Percentiles rank a stretch among this genome's conserved stretches.
Evolutionary conservation across 2,888 invertebrate species (phyloP).

Genomic region (Scaptomyza caliginosa): DNA sequence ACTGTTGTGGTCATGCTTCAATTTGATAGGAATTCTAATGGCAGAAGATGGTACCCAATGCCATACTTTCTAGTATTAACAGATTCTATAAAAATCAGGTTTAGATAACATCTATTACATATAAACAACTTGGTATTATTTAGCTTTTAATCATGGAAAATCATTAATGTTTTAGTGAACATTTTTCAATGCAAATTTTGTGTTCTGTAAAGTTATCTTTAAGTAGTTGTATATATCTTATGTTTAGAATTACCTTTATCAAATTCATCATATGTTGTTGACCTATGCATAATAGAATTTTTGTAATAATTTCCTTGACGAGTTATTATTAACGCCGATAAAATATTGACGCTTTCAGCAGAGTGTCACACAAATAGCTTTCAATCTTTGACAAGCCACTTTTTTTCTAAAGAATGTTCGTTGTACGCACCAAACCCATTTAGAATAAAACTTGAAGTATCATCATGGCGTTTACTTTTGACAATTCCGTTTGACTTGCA

Average conservation of each 20-base stretch:
- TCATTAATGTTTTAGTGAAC: too few relatives aligned
- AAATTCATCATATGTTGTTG: not conserved
- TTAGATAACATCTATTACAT: too few relatives aligned
- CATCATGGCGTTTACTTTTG: constrained; percentile 2
- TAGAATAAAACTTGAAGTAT: not conserved
- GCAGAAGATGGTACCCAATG: too few relatives aligned
- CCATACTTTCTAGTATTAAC: too few relatives aligned
- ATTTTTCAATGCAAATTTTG: too few relatives aligned
- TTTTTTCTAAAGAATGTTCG: not conserved
- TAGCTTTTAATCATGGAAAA: too few relatives aligned
- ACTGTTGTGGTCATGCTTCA: too few relatives aligned
- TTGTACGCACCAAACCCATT: not conserved
- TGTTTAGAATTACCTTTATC: constrained; percentile 21
- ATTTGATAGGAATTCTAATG: too few relatives aligned
- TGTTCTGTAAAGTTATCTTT: not conserved
- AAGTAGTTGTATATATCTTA: not conserved
- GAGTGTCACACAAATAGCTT: not conserved
- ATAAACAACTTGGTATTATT: too few relatives aligned
- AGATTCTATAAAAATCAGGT: too few relatives aligned
- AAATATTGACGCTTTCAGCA: not conserved
- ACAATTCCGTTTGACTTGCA: constrained; percentile 12
- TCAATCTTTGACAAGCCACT: not conserved
- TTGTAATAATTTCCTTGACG: not conserved
- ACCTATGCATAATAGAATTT: not conserved
- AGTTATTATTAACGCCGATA: not conserved